These are phyloP conservation scores for Tolypeutes matacus DNA, from an alignment of 2,797 vertebrate species.

Conservation along the genomic window DNA sequence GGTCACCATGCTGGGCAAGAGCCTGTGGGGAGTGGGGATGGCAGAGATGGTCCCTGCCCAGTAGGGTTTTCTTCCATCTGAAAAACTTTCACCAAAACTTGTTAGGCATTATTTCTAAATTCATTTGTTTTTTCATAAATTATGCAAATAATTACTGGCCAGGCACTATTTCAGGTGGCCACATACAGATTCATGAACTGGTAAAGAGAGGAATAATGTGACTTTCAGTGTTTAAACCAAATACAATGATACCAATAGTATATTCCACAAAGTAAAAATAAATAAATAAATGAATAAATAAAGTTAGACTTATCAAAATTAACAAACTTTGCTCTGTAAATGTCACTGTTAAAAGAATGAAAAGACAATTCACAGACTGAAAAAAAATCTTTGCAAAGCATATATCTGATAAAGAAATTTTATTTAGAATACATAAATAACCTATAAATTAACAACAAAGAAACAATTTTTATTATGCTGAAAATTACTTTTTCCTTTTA, in stretches of 20 bases:
- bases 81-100: neutral
- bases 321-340: too few species aligned
- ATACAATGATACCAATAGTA: neutral
- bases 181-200: neutral
- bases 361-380: neutral
- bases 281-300: neutral
- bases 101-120: neutral
- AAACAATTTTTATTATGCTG: too few species aligned
- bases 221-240: neutral
- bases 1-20: too few species aligned
- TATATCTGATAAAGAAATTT: neutral
- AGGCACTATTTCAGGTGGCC: neutral
- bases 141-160: neutral
- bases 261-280: neutral
- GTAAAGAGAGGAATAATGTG: neutral
- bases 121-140: neutral
- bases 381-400: neutral
- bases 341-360: neutral
- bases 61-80: neutral
- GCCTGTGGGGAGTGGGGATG: accelerated
- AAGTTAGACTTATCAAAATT: neutral
- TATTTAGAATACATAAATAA: neutral
- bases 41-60: neutral
- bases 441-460: neutral
- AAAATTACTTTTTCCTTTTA: too few species aligned